Evolutionary conservation across 2,113 vertebrate species (phyloP), one percentile per base, ranked within the genome.

Genomic region (Saguinus imperator): DNA sequence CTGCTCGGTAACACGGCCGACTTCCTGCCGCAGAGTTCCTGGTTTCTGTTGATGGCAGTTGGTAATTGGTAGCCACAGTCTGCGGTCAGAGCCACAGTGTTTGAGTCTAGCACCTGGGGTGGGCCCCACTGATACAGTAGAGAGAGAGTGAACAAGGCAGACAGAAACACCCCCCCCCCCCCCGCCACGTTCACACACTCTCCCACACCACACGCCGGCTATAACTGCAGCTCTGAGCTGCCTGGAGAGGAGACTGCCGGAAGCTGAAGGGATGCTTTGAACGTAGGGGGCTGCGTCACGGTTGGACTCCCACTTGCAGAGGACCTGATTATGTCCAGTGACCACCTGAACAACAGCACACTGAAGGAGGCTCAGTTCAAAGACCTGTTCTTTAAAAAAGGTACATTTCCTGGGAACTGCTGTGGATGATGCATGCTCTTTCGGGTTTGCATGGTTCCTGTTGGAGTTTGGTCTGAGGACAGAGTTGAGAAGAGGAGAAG

Each of bases 381-480:
- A 98, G 98, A 98, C 97, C 98, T 98, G 93, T 98, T 98, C 92
- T 98, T 98, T 97, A 98, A 97, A 98, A 98, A 98, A 99, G 98
- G 99, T 99, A 99, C 96, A 85, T 72, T 86, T 86, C 21, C 89
- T n/a, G 27, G 79, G 91, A 52, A 66, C 72, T 21, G 52, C 58
- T 40, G 4, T 10, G 77, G 76, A 58, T 2, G 40, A 10, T 79
- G 75, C 66, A 17, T 91, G 75, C 52, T 87, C 29, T 75, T 52
- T 50, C 35, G 85, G 94, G 43, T 21, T 89, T 82, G 20, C 9
- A n/a, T 73, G 32, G 6, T 40, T 55, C 7, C 35, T 50, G 40
- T n/a, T 50, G 32, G 58, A 96, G 73, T 79, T 85, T 37, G 55
- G 52, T n/a, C 43, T 84, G 43, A 93, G 73, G 50, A 61, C 95